Evolutionary conservation across 1,140 invertebrate genomes (phyloP).

Genomic region (Cherax destructor): DNA sequence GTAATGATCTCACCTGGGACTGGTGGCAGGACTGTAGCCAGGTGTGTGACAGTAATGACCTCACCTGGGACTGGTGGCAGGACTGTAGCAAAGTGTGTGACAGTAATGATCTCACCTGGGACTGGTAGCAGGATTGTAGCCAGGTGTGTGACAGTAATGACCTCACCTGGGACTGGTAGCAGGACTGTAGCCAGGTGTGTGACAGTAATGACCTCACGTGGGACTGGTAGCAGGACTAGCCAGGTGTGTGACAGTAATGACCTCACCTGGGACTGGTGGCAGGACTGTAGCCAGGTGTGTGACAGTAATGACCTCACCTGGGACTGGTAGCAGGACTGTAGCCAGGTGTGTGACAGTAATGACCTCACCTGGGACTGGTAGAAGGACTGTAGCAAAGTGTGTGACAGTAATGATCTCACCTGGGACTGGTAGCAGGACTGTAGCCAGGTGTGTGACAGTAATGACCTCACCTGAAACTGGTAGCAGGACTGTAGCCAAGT

Average conservation of each 20-base stretch:
- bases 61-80: constrained; percentile 62
- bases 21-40: background rate
- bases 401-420: too few species aligned
- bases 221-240: background rate
- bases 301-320: constrained; percentile 36
- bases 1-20: too few species aligned
- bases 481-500: constrained; percentile 31
- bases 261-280: constrained; percentile 60
- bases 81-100: constrained; percentile 71
- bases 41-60: constrained; percentile 70
- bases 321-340: too few species aligned
- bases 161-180: constrained; percentile 59
- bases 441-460: too few species aligned
- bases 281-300: constrained; percentile 69
- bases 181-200: constrained; percentile 69
- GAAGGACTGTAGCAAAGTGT: too few species aligned
- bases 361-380: too few species aligned
- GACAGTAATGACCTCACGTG: too few species aligned
- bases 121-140: background rate
- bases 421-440: too few species aligned
- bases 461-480: too few species aligned
- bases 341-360: too few species aligned
- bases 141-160: constrained; percentile 70
- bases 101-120: too few species aligned
- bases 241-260: constrained; percentile 70